Conservation (phyloP, 2,888 invertebrate genomes). For the Prosopocoilus inquinatus region DNA sequence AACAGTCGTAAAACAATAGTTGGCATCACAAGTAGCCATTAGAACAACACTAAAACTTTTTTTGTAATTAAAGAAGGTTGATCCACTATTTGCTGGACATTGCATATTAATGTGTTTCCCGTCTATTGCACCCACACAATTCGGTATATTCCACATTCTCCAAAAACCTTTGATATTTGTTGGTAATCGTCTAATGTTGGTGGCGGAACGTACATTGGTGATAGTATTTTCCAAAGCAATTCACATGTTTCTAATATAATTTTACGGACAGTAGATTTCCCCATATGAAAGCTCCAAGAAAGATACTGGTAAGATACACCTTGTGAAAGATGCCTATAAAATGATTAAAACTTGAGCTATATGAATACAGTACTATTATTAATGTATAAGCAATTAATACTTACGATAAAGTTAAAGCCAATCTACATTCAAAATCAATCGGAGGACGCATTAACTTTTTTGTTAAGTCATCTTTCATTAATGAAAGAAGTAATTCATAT, state of each 20-base stretch:
- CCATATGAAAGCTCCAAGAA: conserved; percentile 12
- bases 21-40: conserved; percentile 8
- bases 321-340: conserved; percentile 5
- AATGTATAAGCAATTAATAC: neutral
- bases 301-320: conserved; percentile 8
- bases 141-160: conserved; percentile 21
- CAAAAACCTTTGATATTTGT: conserved; percentile 6
- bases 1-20: conserved; percentile 3
- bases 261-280: conserved; percentile 5
- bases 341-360: neutral
- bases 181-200: conserved; percentile 3
- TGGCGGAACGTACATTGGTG: neutral
- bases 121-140: conserved; percentile 24
- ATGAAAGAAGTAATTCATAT: neutral
- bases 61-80: conserved; percentile 7
- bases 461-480: neutral
- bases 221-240: conserved; percentile 7
- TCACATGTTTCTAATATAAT: conserved; percentile 8
- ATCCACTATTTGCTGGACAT: conserved; percentile 8
- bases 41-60: conserved; percentile 6
- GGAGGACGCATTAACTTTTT: neutral
- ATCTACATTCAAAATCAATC: conserved; percentile 3
- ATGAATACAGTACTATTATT: too few species aligned
- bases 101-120: conserved; percentile 10
- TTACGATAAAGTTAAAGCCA: conserved; percentile 6